Evolutionary conservation across 2,797 vertebrate genomes (phyloP), one percentile per base, ranked within the genome.

Genomic region (Neoniphon sammara): DNA sequence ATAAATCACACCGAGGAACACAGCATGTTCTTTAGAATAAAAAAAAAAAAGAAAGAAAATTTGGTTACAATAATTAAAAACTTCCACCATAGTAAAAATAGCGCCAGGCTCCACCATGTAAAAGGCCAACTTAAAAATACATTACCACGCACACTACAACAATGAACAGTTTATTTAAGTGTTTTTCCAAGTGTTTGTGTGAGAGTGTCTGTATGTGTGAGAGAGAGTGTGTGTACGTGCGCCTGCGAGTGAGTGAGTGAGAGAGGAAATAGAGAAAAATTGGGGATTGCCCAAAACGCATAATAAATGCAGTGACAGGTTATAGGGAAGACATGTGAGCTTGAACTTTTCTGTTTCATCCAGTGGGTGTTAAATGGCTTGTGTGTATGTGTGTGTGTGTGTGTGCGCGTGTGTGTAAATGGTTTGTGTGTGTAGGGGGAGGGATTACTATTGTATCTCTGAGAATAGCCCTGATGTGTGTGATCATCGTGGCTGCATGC

Each of bases 401-500:
- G 62, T 52, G 39, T 60, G 59, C 31, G 30, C 39, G 53, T 25
- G 25, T 20, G 54, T 23, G 49, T 56, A 47, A 1, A 30, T 69
- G 49, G 42, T 49, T 44, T 63, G 60, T 50, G 23, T 15, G 21
- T 9, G 42, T 9, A 74, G 77, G 34, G 36, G 27, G 73, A 66
- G 76, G 76, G 63, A 64, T 80, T 78, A 68, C 72, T 66, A 81
- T 90, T 91, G 85, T 91, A 83, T 82, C 56, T 77, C 66, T 78
- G 56, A 89, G 76, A 85, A 91, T 81, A 71, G 78, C 46, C 77
- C 64, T 62, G 70, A 81, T 85, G 81, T 87, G 84, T 83, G 73
- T 76, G 75, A 83, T 86, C 71, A 80, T 70, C 4, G 69, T 70
- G 44, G 80, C 67, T 55, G 84, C 84, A 85, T 47, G 62, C 77